Conservation (phyloP, 2,888 invertebrate species). For the Blastobasis adustella region DNA sequence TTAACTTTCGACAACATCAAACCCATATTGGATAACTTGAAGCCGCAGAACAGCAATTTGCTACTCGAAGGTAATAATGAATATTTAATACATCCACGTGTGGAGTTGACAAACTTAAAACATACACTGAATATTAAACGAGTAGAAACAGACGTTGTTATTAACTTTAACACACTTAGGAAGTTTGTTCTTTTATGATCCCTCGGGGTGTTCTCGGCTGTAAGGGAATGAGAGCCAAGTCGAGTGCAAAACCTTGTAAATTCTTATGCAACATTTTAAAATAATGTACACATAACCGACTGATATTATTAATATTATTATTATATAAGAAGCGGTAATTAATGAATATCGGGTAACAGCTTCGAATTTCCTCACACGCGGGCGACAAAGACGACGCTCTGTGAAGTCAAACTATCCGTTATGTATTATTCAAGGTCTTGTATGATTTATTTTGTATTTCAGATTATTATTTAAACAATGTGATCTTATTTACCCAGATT, state of each 20-base stretch:
- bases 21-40: conserved; percentile 85
- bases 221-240: conserved; percentile 19
- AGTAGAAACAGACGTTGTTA: conserved; percentile 48
- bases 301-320: no score
- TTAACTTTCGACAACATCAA: conserved; percentile 84
- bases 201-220: conserved; percentile 47
- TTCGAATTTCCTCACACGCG: no score
- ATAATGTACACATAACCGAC: no score
- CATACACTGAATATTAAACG: conserved; percentile 59
- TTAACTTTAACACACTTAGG: conserved; percentile 52
- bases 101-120: conserved; percentile 51
- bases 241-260: conserved; percentile 35
- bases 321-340: no score
- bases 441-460: no score
- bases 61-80: conserved; percentile 81
- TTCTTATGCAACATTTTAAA: not conserved
- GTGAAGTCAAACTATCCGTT: no score
- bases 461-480: no score
- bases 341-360: no score
- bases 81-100: conserved; percentile 46
- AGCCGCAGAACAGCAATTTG: conserved; percentile 83
- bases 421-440: no score
- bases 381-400: no score
- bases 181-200: conserved; percentile 57
- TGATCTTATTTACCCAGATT: no score